Evolutionary conservation across 2,888 invertebrate genomes (phyloP).

Genomic region (Drosophila neoperkinsi): DNA sequence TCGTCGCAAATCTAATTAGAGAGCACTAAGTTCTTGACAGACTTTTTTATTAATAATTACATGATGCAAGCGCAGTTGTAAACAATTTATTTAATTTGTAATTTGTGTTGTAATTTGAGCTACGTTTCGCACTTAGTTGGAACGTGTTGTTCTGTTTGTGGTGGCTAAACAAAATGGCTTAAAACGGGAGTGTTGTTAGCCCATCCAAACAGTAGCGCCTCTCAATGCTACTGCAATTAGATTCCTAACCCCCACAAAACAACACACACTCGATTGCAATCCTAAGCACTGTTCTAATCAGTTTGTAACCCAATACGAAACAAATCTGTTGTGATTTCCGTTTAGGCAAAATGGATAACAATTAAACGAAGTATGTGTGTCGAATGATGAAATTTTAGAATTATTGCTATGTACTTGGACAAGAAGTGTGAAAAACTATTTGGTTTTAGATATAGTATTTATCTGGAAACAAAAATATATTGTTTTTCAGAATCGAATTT

Average conservation of each 20-base stretch:
- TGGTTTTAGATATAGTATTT: background rate
- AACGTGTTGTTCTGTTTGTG: slow-evolving; percentile 66
- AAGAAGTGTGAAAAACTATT: background rate
- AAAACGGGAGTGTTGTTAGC: slow-evolving; percentile 32
- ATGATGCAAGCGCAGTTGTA: slow-evolving; percentile 69
- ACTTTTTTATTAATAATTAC: slow-evolving; percentile 60
- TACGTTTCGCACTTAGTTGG: slow-evolving; percentile 58
- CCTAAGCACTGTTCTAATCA: slow-evolving; percentile 26
- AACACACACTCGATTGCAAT: slow-evolving; percentile 20
- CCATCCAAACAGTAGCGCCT: slow-evolving; percentile 48
- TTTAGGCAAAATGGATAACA: slow-evolving; percentile 21
- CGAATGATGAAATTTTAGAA: background rate
- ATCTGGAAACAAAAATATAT: background rate
- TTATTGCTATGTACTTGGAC: background rate
- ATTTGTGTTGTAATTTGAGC: slow-evolving; percentile 64
- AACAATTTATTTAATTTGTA: slow-evolving; percentile 63
- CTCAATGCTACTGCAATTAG: slow-evolving; percentile 42
- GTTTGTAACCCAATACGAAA: slow-evolving; percentile 38
- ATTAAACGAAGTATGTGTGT: background rate
- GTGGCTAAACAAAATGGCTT: slow-evolving; percentile 62
- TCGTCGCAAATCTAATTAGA: slow-evolving; percentile 74
- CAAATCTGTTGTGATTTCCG: slow-evolving; percentile 48
- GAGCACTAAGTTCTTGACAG: background rate
- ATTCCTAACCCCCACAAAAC: slow-evolving; percentile 5
- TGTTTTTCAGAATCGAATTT: background rate